These are phyloP conservation scores for Eciton burchellii DNA, from an alignment of 1,140 invertebrate genomes.

Conservation along the genomic window DNA sequence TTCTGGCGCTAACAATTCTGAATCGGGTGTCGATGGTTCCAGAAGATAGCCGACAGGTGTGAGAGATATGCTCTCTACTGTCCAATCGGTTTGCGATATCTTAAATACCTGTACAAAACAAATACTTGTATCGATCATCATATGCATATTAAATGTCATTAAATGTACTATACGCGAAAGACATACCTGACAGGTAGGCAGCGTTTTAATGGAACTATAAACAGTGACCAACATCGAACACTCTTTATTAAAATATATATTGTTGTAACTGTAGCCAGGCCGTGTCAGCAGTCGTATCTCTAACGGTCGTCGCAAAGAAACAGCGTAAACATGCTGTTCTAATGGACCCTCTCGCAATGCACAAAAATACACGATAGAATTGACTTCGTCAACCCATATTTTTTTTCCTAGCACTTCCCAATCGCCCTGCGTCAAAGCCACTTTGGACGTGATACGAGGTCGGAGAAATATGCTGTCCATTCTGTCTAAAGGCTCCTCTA, in stretches of 20 bases:
- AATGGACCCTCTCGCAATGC: conserved; percentile 92
- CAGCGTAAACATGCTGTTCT: conserved; percentile 94
- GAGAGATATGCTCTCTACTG: conserved; percentile 89
- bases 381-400: conserved; percentile 91
- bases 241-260: conserved; percentile 93
- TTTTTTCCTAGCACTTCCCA: conserved; percentile 93
- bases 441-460: conserved; percentile 88
- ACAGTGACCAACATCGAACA: conserved; percentile 95
- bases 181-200: conserved; percentile 90
- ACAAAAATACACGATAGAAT: conserved; percentile 93
- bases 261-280: conserved; percentile 91
- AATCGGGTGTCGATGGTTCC: conserved; percentile 88
- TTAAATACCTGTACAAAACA: conserved; percentile 87
- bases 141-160: not conserved
- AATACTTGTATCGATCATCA: not conserved
- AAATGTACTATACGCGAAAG: not conserved
- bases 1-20: conserved; percentile 89
- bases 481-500: conserved; percentile 84
- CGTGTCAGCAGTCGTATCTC: conserved; percentile 90
- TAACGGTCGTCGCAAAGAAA: conserved; percentile 89
- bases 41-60: conserved; percentile 90
- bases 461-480: conserved; percentile 86
- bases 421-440: conserved; percentile 92
- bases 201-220: conserved; percentile 94
- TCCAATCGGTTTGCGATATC: conserved; percentile 88